Evolutionary conservation across 2,888 invertebrate species (phyloP).

Genomic region (Oeneis ivallda): DNA sequence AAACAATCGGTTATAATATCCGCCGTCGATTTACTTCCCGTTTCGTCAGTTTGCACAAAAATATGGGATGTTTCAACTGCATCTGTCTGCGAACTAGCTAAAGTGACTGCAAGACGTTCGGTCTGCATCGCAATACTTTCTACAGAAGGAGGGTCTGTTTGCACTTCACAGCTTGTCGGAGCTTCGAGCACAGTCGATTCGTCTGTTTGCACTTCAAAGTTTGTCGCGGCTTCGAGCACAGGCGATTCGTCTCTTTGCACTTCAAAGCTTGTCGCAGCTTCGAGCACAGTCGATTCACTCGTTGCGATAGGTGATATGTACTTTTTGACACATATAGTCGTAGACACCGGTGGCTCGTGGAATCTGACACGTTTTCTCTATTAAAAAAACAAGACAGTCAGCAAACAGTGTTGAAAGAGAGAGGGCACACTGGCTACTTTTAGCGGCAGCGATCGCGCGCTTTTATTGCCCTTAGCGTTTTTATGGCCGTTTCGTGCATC

Average conservation of each 20-base stretch:
- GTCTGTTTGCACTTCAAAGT: constrained; percentile 40
- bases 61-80: constrained; percentile 39
- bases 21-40: constrained; percentile 55
- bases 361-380: constrained; percentile 90
- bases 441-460: too few relatives aligned
- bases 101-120: constrained; percentile 34
- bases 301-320: constrained; percentile 68
- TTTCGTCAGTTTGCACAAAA: constrained; percentile 57
- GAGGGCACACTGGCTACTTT: too few relatives aligned
- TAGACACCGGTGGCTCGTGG: constrained; percentile 88
- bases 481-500: too few relatives aligned
- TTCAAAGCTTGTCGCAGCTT: constrained; percentile 31
- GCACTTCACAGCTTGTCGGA: too few relatives aligned
- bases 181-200: too few relatives aligned
- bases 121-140: constrained; percentile 49
- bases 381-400: constrained; percentile 47
- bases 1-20: constrained; percentile 57
- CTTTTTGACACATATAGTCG: constrained; percentile 73
- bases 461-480: too few relatives aligned
- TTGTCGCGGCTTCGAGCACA: constrained; percentile 32
- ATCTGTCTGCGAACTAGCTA: constrained; percentile 46
- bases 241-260: constrained; percentile 41
- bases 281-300: too few relatives aligned
- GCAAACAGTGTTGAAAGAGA: neutral
- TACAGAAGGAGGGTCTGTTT: constrained; percentile 25